Evolutionary conservation across 1,140 invertebrate species (phyloP), one percentile per base, ranked within the genome.

Genomic region (Thereuonema tuberculata): DNA sequence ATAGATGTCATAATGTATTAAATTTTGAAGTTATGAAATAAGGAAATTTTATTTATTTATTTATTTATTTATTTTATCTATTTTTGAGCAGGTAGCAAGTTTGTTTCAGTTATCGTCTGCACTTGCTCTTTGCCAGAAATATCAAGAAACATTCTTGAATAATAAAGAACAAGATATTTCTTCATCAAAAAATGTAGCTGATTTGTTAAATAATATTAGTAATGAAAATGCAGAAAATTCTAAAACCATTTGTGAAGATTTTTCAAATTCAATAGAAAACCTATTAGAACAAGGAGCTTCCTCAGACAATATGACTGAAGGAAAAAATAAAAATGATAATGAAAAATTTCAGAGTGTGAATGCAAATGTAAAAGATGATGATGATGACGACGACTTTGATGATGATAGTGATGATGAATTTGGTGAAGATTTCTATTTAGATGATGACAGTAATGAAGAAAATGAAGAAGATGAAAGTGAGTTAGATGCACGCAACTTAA

Each of bases 21-120:
- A 43, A 9, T n/a, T 43, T 43, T 43, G 9, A 43, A 9, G 9
- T 9, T 12, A 43, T 9, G 37, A n/a, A 9, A 43, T 43, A n/a
- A 43, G 9, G 37, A 12, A 43, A 12, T 50, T 50, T 21, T 20
- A 17, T 20, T 24, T 50, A 21, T 24, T 50, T 50, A 20, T 50
- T 50, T 50, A 12, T 17, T 12, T 20, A 14, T 24, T 50, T 12
- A 5, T 20, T 50, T 50, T 50, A 5, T 17, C 17, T 50, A 12
- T 21, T 50, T 21, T 50, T n/a, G n/a, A n/a, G 48, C 26, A 55
- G 53, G 53, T 55, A 14, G 24, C 53, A 29, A 14, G 3, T 55
- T 28, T 55, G 9, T 55, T 55, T 29, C 14, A 55, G 27, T 55
- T 55, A 29, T 29, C 53, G 27, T 14, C 25, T 28, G 53, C 53